These are phyloP conservation scores for Baryphthengus martii DNA, from an alignment of 2,113 vertebrate species.

Conservation along the genomic window DNA sequence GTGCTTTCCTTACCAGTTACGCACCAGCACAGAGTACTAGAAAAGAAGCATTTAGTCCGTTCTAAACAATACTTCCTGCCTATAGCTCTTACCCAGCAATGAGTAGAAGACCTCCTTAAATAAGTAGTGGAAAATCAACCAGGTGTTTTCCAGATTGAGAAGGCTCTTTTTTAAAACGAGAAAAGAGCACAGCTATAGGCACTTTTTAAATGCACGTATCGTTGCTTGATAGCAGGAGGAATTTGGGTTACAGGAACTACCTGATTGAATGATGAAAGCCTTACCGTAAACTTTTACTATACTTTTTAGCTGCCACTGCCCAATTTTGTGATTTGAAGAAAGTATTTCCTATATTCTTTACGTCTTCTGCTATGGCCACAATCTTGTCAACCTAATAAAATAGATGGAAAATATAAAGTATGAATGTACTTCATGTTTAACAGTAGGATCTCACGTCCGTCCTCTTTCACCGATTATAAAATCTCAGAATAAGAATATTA, in stretches of 20 bases:
- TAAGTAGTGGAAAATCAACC: not conserved
- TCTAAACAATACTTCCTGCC: not conserved
- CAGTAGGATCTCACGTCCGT: not conserved
- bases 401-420: conserved; percentile 32
- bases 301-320: conserved; percentile 88
- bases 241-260: not conserved
- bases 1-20: not conserved
- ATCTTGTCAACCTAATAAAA: conserved; percentile 85
- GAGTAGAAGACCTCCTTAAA: not conserved
- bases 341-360: conserved; percentile 94
- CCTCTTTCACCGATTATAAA: not conserved
- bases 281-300: conserved; percentile 93
- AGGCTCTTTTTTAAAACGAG: not conserved
- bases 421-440: conserved; percentile 6
- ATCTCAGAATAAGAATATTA: not conserved
- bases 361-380: conserved; percentile 85
- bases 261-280: not conserved
- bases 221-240: not conserved
- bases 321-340: conserved; percentile 95
- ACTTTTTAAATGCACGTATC: not conserved
- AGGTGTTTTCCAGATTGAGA: not conserved
- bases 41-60: not conserved
- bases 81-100: not conserved
- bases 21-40: not conserved
- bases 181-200: not conserved